Evolutionary conservation across 2,113 vertebrate genomes (phyloP).

Genomic region (Chinchilla lanigera): DNA sequence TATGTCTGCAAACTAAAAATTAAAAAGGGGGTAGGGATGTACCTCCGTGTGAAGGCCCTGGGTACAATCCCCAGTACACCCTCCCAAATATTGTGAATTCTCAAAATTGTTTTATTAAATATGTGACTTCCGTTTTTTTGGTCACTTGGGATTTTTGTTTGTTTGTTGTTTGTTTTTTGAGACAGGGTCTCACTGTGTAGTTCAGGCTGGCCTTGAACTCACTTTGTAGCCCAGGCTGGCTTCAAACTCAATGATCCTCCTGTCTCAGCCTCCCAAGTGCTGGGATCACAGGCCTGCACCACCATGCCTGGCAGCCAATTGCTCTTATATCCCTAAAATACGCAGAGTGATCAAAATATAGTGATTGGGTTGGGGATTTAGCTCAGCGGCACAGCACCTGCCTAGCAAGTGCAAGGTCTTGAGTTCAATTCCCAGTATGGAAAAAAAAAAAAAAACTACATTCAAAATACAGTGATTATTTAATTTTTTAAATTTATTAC

Average conservation of each 20-base stretch:
- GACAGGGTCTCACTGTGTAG: not conserved
- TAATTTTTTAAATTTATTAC: no score
- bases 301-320: no score
- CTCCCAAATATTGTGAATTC: not conserved
- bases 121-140: not conserved
- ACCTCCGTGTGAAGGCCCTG: not conserved
- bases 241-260: not conserved
- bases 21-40: not conserved
- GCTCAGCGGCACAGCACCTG: no score
- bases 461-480: not conserved
- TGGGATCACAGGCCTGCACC: not conserved
- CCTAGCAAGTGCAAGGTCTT: no score
- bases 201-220: not conserved
- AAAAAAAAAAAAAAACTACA: no score
- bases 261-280: not conserved
- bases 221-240: not conserved
- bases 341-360: not conserved
- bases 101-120: slow-evolving; percentile 12
- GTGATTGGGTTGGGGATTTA: no score
- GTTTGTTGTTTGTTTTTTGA: not conserved
- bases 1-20: not conserved
- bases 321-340: no score
- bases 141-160: not conserved
- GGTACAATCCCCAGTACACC: not conserved
- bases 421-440: no score